These are phyloP conservation scores for Antitype chi DNA, from an alignment of 2,888 invertebrate species.

Conservation along the genomic window DNA sequence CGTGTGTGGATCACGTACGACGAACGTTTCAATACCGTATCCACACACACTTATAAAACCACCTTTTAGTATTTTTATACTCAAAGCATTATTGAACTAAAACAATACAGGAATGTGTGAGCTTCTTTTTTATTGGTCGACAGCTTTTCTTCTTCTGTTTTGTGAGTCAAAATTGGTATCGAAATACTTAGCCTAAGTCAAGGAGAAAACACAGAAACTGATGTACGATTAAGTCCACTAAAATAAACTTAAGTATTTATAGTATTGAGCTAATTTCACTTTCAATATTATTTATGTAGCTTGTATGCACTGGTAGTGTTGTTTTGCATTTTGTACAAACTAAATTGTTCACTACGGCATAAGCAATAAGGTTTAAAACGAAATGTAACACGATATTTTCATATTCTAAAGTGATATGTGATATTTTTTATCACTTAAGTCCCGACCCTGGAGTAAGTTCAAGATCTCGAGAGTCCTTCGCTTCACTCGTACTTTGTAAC, in stretches of 20 bases:
- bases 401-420: conserved; percentile 88
- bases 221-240: conserved; percentile 68
- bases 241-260: conserved; percentile 76
- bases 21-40: conserved; percentile 44
- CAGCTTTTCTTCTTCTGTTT: conserved; percentile 77
- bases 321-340: conserved; percentile 85
- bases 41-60: conserved; percentile 73
- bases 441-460: conserved; percentile 64
- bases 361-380: conserved; percentile 81
- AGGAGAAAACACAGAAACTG: conserved; percentile 58
- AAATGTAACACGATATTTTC: conserved; percentile 82
- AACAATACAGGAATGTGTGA: conserved; percentile 89
- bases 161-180: conserved; percentile 66
- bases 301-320: conserved; percentile 82
- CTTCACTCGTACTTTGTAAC: conserved; percentile 50
- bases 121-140: conserved; percentile 85
- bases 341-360: conserved; percentile 77
- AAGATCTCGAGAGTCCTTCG: conserved; percentile 70
- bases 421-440: conserved; percentile 85
- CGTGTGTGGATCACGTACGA: conserved; percentile 65
- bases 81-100: conserved; percentile 77
- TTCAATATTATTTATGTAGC: conserved; percentile 85
- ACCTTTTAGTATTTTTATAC: conserved; percentile 87
- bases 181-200: conserved; percentile 63
- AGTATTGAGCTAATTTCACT: conserved; percentile 74